A percentile compares a stretch with the other conserved stretches of the same genome.
These are phyloP conservation scores for Tanytarsus gracilentus DNA, from an alignment of 2,888 invertebrate species.

Conservation along the genomic window DNA sequence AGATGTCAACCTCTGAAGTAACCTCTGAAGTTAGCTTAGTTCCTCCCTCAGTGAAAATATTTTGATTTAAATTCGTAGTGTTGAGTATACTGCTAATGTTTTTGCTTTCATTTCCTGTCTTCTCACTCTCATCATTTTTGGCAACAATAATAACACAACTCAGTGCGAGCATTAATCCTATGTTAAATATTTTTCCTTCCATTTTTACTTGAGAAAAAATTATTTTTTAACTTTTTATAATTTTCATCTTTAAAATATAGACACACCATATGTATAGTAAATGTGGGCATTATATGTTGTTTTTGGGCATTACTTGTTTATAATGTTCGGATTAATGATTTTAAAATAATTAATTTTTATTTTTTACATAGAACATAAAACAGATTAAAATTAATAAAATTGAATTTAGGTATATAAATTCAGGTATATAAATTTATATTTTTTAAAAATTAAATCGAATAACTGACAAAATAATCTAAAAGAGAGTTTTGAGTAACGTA, in stretches of 20 bases:
- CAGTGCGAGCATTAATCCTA: neutral
- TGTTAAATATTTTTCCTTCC: neutral
- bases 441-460: neutral
- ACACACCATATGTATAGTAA: neutral
- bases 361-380: neutral
- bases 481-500: too few relatives aligned
- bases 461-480: neutral
- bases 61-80: neutral
- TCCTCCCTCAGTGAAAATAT: neutral
- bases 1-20: too few relatives aligned
- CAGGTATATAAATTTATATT: neutral
- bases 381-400: neutral
- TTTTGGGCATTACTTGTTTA: too few relatives aligned
- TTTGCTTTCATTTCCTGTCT: neutral
- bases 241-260: too few relatives aligned
- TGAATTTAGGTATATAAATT: neutral
- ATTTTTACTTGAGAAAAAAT: neutral
- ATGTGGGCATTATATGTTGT: neutral
- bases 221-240: neutral
- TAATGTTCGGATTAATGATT: neutral
- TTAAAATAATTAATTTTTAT: neutral
- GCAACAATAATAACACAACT: conserved; percentile 10
- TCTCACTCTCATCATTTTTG: conserved; percentile 6
- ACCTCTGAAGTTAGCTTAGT: neutral
- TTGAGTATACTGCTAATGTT: too few relatives aligned